These are phyloP conservation scores for Oreocharis arfaki DNA, from an alignment of 2,113 vertebrate genomes.

Conservation along the genomic window DNA sequence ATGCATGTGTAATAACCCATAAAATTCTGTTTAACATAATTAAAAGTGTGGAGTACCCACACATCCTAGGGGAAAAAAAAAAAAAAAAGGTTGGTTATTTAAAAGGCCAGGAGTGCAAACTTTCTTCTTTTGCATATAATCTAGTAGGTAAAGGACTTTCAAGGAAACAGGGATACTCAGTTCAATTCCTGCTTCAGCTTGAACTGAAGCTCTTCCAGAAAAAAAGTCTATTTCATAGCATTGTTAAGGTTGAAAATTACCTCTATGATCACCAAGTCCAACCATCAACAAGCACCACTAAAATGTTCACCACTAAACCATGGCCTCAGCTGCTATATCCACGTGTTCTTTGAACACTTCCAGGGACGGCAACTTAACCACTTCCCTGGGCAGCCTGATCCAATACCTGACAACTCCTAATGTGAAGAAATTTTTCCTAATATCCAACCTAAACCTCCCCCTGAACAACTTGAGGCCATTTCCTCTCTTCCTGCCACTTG, in stretches of 20 bases:
- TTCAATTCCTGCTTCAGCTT: not conserved
- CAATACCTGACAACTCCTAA: not conserved
- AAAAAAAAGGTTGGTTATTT: not conserved
- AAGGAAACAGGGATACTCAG: not conserved
- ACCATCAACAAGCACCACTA: fast-evolving
- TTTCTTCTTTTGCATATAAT: not conserved
- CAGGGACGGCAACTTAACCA: not conserved
- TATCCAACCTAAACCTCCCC: not conserved
- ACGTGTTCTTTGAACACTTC: not conserved
- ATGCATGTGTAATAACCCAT: not conserved
- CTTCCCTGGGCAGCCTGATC: not conserved
- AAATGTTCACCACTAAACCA: not conserved
- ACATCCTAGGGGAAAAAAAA: not conserved
- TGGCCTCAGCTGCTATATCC: too few species aligned
- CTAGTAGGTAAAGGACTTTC: not conserved
- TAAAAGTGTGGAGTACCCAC: not conserved
- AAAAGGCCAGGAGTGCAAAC: not conserved
- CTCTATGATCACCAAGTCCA: not conserved
- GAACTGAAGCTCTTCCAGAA: not conserved
- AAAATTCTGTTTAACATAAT: not conserved
- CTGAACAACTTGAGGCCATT: not conserved
- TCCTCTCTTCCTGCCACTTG: not conserved
- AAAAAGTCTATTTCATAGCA: not conserved
- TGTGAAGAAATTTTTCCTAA: not conserved
- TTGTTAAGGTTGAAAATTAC: not conserved